Evolutionary conservation across 2,113 vertebrate genomes (phyloP).

Genomic region (Nesospiza acunhae): DNA sequence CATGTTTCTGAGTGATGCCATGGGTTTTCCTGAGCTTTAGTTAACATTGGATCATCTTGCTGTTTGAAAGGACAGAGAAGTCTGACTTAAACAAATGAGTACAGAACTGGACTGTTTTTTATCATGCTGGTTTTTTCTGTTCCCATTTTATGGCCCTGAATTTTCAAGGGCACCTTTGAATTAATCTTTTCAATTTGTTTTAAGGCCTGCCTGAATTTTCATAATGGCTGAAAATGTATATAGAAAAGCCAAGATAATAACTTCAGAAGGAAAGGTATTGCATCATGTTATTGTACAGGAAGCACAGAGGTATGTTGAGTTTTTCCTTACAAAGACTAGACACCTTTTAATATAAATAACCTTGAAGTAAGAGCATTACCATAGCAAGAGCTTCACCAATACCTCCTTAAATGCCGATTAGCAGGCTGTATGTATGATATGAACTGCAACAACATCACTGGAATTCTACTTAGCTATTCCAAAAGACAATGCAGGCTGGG

Average conservation of each 20-base stretch:
- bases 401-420: neutral
- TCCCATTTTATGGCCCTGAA: neutral
- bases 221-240: neutral
- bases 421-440: neutral
- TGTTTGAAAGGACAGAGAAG: neutral
- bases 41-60: neutral
- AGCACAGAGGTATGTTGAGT: neutral
- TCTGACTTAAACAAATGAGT: neutral
- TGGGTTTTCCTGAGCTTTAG: neutral
- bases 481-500: neutral
- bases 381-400: slow-evolving; percentile 1
- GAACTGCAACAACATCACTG: neutral
- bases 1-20: neutral
- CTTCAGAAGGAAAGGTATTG: neutral
- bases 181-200: neutral
- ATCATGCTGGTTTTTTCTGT: neutral
- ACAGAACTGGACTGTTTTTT: neutral
- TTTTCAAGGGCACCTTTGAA: neutral
- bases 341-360: neutral
- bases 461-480: neutral
- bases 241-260: neutral
- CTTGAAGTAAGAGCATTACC: slow-evolving; percentile 15
- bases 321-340: neutral
- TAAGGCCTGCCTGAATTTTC: neutral
- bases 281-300: neutral